A percentile compares a stretch with the other conserved stretches of the same genome.
Evolutionary conservation across 1,140 invertebrate species (phyloP).

Genomic region (Orchestia grillus): DNA sequence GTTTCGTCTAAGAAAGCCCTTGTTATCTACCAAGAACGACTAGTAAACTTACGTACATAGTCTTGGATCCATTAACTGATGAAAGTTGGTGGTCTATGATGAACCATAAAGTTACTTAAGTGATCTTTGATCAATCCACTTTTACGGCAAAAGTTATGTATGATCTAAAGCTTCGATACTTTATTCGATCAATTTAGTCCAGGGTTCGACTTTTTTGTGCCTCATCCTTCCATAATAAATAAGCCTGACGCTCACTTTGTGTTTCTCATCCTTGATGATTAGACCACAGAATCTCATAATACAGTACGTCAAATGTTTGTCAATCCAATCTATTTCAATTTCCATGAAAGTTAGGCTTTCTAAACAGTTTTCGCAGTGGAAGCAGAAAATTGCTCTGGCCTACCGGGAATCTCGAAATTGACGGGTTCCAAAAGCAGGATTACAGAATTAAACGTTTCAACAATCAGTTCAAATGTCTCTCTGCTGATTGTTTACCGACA

Average conservation of each 20-base stretch:
- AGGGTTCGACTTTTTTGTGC: slow-evolving; percentile 40
- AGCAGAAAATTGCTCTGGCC: background rate
- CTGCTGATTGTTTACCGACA: no score
- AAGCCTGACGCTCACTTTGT: slow-evolving; percentile 47
- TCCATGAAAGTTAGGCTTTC: background rate
- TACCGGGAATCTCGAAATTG: no score
- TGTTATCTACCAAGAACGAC: background rate
- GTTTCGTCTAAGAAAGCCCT: slow-evolving; percentile 22
- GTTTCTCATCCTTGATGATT: background rate
- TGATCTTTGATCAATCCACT: slow-evolving; percentile 27
- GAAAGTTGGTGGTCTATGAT: background rate
- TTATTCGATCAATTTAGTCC: slow-evolving; percentile 43
- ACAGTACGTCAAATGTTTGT: background rate
- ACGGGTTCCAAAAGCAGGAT: no score
- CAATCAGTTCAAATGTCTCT: no score
- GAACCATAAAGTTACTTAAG: background rate
- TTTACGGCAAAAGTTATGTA: slow-evolving; percentile 27
- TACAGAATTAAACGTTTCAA: no score
- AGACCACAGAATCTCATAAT: background rate
- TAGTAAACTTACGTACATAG: slow-evolving; percentile 6
- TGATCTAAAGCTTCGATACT: slow-evolving; percentile 40
- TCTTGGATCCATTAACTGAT: background rate
- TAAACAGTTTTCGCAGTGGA: no score
- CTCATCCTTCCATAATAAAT: slow-evolving; percentile 50
- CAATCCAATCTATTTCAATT: background rate